These are phyloP conservation scores for Himalopsyche kuldschensis DNA, from an alignment of 2,888 invertebrate genomes.

Conservation along the genomic window DNA sequence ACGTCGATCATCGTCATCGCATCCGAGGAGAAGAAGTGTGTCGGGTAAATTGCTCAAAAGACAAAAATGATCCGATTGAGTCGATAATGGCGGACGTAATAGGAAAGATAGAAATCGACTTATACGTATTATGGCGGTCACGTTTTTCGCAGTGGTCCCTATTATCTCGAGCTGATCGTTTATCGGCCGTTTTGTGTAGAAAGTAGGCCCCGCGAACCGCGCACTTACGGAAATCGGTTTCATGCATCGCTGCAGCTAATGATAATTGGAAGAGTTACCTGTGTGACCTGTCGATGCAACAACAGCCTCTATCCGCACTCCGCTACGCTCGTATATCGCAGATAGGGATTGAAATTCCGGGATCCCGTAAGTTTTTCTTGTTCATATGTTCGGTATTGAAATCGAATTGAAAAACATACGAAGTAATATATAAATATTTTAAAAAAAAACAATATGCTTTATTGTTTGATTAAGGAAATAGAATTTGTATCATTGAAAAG, in stretches of 20 bases:
- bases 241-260: background rate
- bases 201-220: constrained; percentile 12
- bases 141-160: constrained; percentile 6
- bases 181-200: constrained; percentile 3
- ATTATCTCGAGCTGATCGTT: background rate
- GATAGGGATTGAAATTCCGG: no score
- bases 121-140: constrained; percentile 4
- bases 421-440: no score
- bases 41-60: background rate
- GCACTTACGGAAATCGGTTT: background rate
- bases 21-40: background rate
- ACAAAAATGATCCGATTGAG: background rate
- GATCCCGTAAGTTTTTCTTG: no score
- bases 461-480: no score
- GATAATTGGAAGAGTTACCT: constrained; percentile 5
- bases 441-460: no score
- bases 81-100: constrained; percentile 4
- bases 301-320: background rate
- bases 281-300: background rate
- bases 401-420: no score
- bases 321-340: background rate
- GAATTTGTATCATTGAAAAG: no score
- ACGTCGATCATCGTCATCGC: background rate
- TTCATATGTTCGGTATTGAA: no score
- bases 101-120: constrained; percentile 23